A percentile compares a stretch with the other conserved stretches of the same genome.
Evolutionary conservation across 2,113 vertebrate genomes (phyloP).

Genomic region (Shinisaurus crocodilurus): DNA sequence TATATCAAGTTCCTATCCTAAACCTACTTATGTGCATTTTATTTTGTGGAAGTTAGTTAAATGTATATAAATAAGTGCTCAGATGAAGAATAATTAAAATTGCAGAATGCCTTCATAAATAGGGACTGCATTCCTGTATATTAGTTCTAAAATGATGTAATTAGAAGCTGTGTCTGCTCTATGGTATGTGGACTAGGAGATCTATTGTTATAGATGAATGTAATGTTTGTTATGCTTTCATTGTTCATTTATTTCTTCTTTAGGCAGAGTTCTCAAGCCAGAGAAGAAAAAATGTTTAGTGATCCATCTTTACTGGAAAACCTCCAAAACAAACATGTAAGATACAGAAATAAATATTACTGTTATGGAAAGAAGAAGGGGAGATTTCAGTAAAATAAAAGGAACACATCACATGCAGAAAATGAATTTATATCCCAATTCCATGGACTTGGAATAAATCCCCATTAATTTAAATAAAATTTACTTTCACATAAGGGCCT

Average conservation of each 20-base stretch:
- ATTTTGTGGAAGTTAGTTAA: neutral
- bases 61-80: neutral
- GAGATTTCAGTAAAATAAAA: slow-evolving; percentile 13
- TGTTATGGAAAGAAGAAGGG: neutral
- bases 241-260: slow-evolving; percentile 44
- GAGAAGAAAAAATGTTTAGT: slow-evolving; percentile 89
- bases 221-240: neutral
- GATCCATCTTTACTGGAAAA: slow-evolving; percentile 94
- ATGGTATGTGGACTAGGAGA: neutral
- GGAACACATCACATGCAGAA: neutral
- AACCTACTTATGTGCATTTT: neutral
- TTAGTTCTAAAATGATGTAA: neutral
- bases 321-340: slow-evolving; percentile 97
- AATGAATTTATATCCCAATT: neutral
- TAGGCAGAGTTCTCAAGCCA: slow-evolving; percentile 87
- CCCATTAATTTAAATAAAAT: neutral
- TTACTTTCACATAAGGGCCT: neutral
- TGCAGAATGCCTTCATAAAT: neutral
- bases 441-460: neutral
- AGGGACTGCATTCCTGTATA: neutral
- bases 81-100: neutral
- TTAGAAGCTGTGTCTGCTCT: neutral
- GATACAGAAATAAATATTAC: slow-evolving; percentile 48
- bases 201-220: neutral
- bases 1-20: neutral